These are phyloP conservation scores for Noctua fimbriata DNA, from an alignment of 2,888 invertebrate species.

Conservation along the genomic window DNA sequence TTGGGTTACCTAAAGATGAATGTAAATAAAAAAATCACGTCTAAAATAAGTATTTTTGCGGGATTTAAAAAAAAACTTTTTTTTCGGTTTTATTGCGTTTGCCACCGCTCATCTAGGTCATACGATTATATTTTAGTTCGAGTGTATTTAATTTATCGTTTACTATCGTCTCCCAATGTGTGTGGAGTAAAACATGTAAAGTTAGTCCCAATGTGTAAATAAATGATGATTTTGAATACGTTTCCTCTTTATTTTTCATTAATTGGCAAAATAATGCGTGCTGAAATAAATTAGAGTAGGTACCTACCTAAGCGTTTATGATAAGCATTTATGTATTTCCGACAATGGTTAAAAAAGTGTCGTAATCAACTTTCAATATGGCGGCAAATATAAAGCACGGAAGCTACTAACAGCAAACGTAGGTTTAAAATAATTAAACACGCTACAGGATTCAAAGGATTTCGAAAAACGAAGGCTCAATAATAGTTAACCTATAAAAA, in stretches of 20 bases:
- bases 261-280: slow-evolving; percentile 2
- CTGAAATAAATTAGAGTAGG: neutral
- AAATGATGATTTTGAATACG: slow-evolving; percentile 76
- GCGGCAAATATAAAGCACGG: slow-evolving; percentile 32
- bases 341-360: slow-evolving; percentile 2
- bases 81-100: slow-evolving; percentile 44
- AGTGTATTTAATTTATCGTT: slow-evolving; percentile 67
- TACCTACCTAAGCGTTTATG: slow-evolving; percentile 4
- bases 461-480: neutral
- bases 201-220: slow-evolving; percentile 80
- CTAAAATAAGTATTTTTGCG: slow-evolving; percentile 51
- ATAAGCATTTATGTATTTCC: slow-evolving; percentile 4
- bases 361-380: slow-evolving; percentile 48
- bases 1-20: slow-evolving; percentile 24
- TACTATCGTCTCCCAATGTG: slow-evolving; percentile 60
- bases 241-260: slow-evolving; percentile 64
- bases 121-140: slow-evolving; percentile 66
- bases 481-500: too few relatives aligned
- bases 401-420: neutral
- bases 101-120: slow-evolving; percentile 67
- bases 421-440: neutral
- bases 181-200: slow-evolving; percentile 72
- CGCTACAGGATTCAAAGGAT: neutral
- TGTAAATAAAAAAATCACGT: slow-evolving; percentile 52
- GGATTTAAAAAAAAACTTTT: slow-evolving; percentile 33